Percentiles rank a stretch among this genome's conserved stretches.
Evolutionary conservation across 2,888 invertebrate species (phyloP).

Genomic region (Gnatocerus cornutus): DNA sequence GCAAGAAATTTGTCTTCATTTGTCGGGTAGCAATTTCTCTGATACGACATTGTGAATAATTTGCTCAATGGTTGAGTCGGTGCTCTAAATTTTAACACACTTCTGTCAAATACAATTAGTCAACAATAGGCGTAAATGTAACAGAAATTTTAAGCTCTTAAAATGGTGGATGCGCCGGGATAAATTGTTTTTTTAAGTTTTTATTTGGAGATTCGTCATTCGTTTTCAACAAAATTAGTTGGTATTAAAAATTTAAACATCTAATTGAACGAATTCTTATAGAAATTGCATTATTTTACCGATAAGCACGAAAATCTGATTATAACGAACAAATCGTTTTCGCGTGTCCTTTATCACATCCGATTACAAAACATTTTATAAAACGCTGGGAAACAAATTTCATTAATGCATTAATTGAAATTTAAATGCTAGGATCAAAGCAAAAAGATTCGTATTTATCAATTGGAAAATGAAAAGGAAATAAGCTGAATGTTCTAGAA

Average conservation of each 20-base stretch:
- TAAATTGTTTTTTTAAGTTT: neutral
- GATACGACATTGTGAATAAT: neutral
- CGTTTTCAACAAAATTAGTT: no score
- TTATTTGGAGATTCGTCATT: neutral
- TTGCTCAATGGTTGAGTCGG: neutral
- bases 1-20: conserved; percentile 25
- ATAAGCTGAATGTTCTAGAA: no score
- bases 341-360: neutral
- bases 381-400: no score
- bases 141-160: no score
- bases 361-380: neutral
- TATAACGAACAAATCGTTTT: conserved; percentile 18
- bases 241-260: no score
- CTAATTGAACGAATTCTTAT: no score
- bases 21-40: conserved; percentile 4
- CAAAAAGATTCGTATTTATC: no score
- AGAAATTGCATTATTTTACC: neutral
- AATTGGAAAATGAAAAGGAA: no score
- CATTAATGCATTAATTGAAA: neutral
- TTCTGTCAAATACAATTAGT: no score
- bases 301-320: conserved; percentile 7
- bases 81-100: neutral
- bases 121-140: no score
- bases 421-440: neutral
- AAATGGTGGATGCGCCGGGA: conserved; percentile 3